Conservation (phyloP, 2,888 invertebrate species). For the Cheilosia pagana region DNA sequence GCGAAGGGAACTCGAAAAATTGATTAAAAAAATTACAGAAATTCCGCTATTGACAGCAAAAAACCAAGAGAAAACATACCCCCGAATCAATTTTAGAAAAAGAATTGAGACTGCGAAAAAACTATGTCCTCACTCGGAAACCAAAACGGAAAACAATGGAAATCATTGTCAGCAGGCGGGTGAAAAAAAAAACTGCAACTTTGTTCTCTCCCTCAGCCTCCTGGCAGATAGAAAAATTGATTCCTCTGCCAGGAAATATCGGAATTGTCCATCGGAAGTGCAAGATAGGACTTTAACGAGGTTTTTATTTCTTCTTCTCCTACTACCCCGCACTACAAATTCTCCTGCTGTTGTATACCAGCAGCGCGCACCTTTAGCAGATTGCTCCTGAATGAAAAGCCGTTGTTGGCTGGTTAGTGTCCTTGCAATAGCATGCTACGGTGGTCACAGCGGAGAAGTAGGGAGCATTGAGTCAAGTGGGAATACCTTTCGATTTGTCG, state of each 20-base stretch:
- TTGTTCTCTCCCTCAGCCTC: slow-evolving; percentile 10
- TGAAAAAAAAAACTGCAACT: slow-evolving; percentile 17
- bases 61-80: slow-evolving; percentile 53
- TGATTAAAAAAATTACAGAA: slow-evolving; percentile 41
- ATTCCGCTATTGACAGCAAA: slow-evolving; percentile 52
- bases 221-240: slow-evolving; percentile 61
- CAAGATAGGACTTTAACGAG: slow-evolving; percentile 74
- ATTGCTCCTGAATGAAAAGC: slow-evolving; percentile 13
- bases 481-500: slow-evolving; percentile 68
- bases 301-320: slow-evolving; percentile 57
- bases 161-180: not conserved
- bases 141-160: slow-evolving; percentile 58
- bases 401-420: slow-evolving; percentile 49
- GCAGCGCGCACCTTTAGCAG: slow-evolving; percentile 32
- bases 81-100: slow-evolving; percentile 59
- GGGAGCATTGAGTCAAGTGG: slow-evolving; percentile 61
- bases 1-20: no score
- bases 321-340: not conserved
- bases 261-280: slow-evolving; percentile 72
- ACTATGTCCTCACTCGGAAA: slow-evolving; percentile 50
- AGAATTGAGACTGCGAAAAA: not conserved
- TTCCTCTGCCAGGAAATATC: slow-evolving; percentile 71
- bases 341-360: slow-evolving; percentile 21
- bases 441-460: slow-evolving; percentile 25
- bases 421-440: slow-evolving; percentile 44